Conservation (phyloP, 2,113 vertebrate species). For the Anarhynchus alexandrinus region DNA sequence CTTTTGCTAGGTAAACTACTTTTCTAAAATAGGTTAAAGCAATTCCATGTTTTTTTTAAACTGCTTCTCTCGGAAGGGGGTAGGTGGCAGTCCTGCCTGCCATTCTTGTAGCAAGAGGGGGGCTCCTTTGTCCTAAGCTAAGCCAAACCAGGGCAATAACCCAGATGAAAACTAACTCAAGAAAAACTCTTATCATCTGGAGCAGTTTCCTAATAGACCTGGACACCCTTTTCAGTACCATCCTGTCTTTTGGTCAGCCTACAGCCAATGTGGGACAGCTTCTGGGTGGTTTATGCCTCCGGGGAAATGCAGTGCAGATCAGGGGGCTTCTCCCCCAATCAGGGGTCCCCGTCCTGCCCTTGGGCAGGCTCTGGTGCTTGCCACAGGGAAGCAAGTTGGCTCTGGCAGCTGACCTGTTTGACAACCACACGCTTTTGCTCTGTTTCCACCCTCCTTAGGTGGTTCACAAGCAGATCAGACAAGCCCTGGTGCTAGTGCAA, state of each 20-base stretch:
- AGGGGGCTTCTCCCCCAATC: neutral
- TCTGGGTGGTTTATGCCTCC: neutral
- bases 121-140: neutral
- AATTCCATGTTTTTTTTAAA: neutral
- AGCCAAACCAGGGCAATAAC: neutral
- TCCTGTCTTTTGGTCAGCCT: neutral
- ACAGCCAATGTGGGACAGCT: neutral
- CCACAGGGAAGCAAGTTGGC: accelerated
- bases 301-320: neutral
- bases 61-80: accelerated
- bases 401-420: neutral
- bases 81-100: neutral
- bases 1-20: neutral
- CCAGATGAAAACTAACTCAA: neutral
- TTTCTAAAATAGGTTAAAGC: neutral
- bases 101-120: neutral
- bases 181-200: neutral
- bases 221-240: neutral
- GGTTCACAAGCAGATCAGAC: accelerated
- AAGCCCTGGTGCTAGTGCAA: neutral
- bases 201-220: neutral
- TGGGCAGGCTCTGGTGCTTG: neutral
- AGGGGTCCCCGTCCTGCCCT: accelerated
- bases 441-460: neutral
- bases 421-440: neutral